phyloP scores from a whole-genome alignment of 2,888 invertebrate species.

The Pristionchus mayeri region DNA sequence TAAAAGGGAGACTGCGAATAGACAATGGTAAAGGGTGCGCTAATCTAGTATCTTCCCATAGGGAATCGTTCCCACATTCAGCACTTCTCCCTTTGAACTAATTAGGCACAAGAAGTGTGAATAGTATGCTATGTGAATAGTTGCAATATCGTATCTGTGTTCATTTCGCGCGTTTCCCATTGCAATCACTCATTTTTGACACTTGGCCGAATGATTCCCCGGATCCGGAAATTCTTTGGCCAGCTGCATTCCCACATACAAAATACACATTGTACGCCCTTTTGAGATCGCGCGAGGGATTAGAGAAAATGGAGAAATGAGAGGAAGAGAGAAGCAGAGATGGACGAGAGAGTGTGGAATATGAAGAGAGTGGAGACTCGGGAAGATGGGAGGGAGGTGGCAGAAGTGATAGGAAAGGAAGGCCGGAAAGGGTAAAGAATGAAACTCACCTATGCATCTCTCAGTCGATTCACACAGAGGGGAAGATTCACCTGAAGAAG shows the following conservation, averaged over 20 bases:
- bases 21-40: conserved; percentile 26
- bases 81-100: background rate
- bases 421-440: background rate
- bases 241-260: conserved; percentile 47
- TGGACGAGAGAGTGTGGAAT: background rate
- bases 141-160: background rate
- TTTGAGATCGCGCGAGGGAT: background rate
- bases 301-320: background rate
- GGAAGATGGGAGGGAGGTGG: background rate
- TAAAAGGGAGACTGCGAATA: background rate
- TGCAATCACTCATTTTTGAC: conserved; percentile 42
- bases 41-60: conserved; percentile 1
- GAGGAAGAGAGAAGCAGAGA: background rate
- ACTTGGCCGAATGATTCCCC: background rate
- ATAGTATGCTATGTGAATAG: no score
- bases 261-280: conserved; percentile 44
- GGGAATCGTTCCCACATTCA: background rate
- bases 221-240: background rate
- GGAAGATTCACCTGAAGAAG: background rate
- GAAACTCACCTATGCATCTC: background rate
- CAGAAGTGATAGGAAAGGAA: background rate
- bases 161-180: conserved; percentile 45
- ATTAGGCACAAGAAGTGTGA: background rate
- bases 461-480: background rate
- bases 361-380: background rate